A percentile compares a stretch with the other conserved stretches of the same genome.
Evolutionary conservation across 2,888 invertebrate species (phyloP).

Genomic region (Drosophila prolongata): DNA sequence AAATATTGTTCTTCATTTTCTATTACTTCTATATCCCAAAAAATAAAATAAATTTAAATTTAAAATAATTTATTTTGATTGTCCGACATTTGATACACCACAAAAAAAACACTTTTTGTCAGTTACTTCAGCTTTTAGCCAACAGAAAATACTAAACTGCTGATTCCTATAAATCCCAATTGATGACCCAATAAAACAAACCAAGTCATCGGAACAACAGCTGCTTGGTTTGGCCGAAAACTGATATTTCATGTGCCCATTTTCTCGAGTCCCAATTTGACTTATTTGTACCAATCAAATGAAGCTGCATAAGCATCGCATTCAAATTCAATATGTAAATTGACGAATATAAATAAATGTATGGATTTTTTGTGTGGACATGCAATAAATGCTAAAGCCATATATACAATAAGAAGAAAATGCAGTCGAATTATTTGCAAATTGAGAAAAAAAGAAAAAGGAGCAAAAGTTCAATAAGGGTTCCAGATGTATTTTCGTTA

Average conservation of each 20-base stretch:
- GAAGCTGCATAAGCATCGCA: conserved; percentile 46
- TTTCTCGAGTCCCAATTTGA: conserved; percentile 10
- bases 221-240: conserved; percentile 7
- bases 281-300: conserved; percentile 43
- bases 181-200: conserved; percentile 13
- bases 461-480: conserved; percentile 7
- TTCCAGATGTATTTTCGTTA: conserved; percentile 21
- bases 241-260: neutral
- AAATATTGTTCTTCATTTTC: no score
- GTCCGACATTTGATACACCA: no score
- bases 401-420: conserved; percentile 22
- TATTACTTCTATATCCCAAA: neutral
- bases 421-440: conserved; percentile 43
- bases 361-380: conserved; percentile 12
- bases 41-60: neutral
- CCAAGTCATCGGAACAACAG: conserved; percentile 23
- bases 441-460: conserved; percentile 8
- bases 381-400: conserved; percentile 45
- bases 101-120: neutral
- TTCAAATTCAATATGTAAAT: conserved; percentile 44
- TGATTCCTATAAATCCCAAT: conserved; percentile 9
- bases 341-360: conserved; percentile 8
- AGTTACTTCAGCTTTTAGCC: neutral
- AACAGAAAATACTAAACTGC: conserved; percentile 3
- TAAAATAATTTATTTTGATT: neutral